Evolutionary conservation across 2,888 invertebrate species (phyloP).

Genomic region (Eurytoma californica): DNA sequence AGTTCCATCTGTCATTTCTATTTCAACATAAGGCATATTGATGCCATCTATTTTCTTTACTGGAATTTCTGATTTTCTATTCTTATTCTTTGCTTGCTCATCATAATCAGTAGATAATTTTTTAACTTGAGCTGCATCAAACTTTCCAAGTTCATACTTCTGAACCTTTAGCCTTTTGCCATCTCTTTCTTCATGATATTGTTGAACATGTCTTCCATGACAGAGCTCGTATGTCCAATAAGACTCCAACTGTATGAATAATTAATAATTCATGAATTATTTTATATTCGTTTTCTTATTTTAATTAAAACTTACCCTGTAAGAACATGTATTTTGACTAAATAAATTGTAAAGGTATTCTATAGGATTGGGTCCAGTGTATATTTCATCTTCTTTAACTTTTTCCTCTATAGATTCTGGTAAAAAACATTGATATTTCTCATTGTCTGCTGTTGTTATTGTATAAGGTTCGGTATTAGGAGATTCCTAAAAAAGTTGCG

Average conservation of each 20-base stretch:
- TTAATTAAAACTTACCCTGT: slow-evolving; percentile 76
- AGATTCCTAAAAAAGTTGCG: slow-evolving; percentile 63
- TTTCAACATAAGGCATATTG: slow-evolving; percentile 90
- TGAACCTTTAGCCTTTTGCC: slow-evolving; percentile 89
- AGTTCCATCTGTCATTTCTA: slow-evolving; percentile 92
- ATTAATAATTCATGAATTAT: background rate
- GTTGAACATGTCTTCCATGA: slow-evolving; percentile 92
- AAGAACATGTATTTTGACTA: slow-evolving; percentile 87
- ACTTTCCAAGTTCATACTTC: slow-evolving; percentile 90
- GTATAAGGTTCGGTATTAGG: slow-evolving; percentile 79
- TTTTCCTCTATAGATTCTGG: slow-evolving; percentile 81
- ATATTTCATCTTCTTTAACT: slow-evolving; percentile 78
- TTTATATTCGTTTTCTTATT: background rate
- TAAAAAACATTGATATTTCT: slow-evolving; percentile 88
- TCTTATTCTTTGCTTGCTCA: slow-evolving; percentile 77
- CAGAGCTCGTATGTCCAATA: slow-evolving; percentile 99
- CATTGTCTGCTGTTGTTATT: slow-evolving; percentile 86
- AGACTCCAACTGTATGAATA: slow-evolving; percentile 81
- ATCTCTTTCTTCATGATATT: slow-evolving; percentile 97
- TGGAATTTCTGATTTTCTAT: slow-evolving; percentile 75
- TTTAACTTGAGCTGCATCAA: slow-evolving; percentile 82
- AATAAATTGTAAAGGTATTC: slow-evolving; percentile 87
- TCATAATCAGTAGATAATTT: slow-evolving; percentile 77
- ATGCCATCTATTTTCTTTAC: slow-evolving; percentile 90
- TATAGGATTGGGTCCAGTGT: slow-evolving; percentile 86